A percentile compares a stretch with the other conserved stretches of the same genome.
These are phyloP conservation scores for Spicauda simplicius DNA, from an alignment of 2,888 invertebrate genomes.

Conservation along the genomic window DNA sequence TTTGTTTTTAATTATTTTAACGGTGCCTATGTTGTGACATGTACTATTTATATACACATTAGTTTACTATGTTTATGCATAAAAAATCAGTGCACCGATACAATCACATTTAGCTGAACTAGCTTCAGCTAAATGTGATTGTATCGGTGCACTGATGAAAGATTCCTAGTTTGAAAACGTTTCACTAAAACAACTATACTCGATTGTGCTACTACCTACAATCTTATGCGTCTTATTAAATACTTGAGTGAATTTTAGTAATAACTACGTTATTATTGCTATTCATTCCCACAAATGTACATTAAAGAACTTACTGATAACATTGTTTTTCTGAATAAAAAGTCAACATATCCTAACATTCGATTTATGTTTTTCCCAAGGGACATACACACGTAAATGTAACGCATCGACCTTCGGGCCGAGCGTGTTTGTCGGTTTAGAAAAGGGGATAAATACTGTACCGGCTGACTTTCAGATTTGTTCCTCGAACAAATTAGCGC, in stretches of 20 bases:
- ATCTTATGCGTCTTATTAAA: too few relatives aligned
- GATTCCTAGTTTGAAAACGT: too few relatives aligned
- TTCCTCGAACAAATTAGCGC: constrained; percentile 45
- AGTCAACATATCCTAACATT: constrained; percentile 32
- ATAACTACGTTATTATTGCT: too few relatives aligned
- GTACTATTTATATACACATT: not conserved
- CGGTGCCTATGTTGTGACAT: not conserved
- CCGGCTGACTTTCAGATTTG: constrained; percentile 46
- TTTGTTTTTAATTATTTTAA: not conserved
- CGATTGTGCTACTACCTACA: too few relatives aligned
- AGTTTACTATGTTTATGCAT: not conserved
- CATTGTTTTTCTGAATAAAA: constrained; percentile 17
- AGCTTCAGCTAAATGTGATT: too few relatives aligned
- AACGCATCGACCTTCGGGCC: constrained; percentile 46
- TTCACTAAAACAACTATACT: too few relatives aligned
- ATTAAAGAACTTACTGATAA: not conserved
- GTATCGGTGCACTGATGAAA: too few relatives aligned
- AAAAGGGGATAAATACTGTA: constrained; percentile 48
- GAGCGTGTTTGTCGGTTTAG: constrained; percentile 44
- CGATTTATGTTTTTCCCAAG: constrained; percentile 50
- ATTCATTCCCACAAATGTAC: too few relatives aligned
- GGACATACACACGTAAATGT: constrained; percentile 48
- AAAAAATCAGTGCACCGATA: too few relatives aligned
- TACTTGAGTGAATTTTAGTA: too few relatives aligned
- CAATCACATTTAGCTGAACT: too few relatives aligned